Evolutionary conservation across 2,113 vertebrate genomes (phyloP).

Genomic region (Upupa epops): DNA sequence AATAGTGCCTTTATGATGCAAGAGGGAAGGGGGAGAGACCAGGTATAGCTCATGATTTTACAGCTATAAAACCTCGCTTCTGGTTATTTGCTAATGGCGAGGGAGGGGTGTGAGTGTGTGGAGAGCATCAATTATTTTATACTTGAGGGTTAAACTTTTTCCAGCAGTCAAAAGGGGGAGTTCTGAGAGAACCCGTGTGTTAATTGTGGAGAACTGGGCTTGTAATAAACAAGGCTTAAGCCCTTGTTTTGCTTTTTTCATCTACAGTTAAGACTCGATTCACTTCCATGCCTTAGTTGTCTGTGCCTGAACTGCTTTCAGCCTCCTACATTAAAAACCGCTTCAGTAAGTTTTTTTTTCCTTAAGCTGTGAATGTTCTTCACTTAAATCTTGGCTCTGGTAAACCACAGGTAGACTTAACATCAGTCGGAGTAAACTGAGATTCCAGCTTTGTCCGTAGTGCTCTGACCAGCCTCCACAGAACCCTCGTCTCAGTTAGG

Average conservation of each 20-base stretch:
- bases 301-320: background rate
- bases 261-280: background rate
- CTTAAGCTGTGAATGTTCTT: rapidly evolving
- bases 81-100: background rate
- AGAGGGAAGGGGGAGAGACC: background rate
- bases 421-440: background rate
- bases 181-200: background rate
- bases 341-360: background rate
- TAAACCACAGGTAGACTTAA: background rate
- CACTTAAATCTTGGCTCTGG: background rate
- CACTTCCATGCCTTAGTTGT: background rate
- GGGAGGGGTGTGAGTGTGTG: background rate
- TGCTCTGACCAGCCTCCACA: background rate
- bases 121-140: background rate
- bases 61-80: rapidly evolving
- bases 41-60: background rate
- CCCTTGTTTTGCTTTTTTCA: background rate
- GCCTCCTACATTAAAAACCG: background rate
- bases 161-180: background rate
- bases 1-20: background rate
- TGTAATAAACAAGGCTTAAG: rapidly evolving
- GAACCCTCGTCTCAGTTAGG: rapidly evolving
- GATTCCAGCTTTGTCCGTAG: rapidly evolving
- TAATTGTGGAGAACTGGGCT: background rate
- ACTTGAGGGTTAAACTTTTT: background rate